Conservation (phyloP, 2,888 invertebrate genomes). For the Amphiduros pacificus region DNA sequence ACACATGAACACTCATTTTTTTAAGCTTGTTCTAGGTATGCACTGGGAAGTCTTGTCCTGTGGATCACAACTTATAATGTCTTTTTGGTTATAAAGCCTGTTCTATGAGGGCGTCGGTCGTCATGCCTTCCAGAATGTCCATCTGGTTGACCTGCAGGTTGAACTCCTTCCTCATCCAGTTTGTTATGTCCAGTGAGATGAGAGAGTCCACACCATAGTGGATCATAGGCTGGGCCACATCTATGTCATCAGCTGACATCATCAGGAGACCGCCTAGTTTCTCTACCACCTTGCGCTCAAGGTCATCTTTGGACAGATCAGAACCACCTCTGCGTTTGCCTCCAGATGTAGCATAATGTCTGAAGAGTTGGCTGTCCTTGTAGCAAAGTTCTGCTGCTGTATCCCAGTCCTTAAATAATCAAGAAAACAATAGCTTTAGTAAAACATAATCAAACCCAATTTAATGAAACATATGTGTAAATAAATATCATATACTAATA, state of each 20-base stretch:
- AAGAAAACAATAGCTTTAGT: neutral
- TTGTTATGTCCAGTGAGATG: conserved; percentile 10
- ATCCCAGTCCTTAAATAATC: conserved; percentile 11
- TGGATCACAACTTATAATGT: no score
- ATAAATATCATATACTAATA: no score
- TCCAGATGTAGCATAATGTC: conserved; percentile 2
- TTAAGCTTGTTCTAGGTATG: no score
- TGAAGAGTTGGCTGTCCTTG: neutral
- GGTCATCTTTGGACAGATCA: conserved; percentile 6
- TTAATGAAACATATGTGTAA: no score
- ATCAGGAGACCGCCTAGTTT: conserved; percentile 5
- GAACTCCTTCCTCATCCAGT: conserved; percentile 16
- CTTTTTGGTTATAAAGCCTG: no score
- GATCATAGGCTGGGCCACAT: conserved; percentile 4
- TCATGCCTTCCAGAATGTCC: conserved; percentile 11
- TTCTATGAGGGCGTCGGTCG: neutral
- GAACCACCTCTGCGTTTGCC: neutral
- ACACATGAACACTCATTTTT: no score
- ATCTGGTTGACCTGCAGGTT: conserved; percentile 10
- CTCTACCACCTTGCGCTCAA: neutral
- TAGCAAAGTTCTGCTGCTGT: neutral
- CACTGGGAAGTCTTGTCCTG: no score
- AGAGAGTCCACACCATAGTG: conserved; percentile 11
- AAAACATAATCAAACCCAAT: no score
- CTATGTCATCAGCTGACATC: conserved; percentile 10